These are phyloP conservation scores for Cacatua alba DNA, from an alignment of 2,113 vertebrate genomes.

Conservation along the genomic window DNA sequence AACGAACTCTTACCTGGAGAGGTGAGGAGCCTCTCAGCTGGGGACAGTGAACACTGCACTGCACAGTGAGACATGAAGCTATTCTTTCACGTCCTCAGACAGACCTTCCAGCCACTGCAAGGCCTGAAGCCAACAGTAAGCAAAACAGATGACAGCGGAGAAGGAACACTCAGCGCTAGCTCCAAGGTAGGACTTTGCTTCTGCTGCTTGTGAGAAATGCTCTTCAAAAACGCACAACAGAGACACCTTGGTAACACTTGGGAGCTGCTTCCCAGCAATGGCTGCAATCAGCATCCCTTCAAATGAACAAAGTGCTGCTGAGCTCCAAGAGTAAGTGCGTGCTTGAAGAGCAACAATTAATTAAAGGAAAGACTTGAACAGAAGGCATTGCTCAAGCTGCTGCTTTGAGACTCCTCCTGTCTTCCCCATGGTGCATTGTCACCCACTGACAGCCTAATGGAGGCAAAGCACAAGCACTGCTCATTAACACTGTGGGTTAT, in stretches of 20 bases:
- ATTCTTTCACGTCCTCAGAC: background rate
- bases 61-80: background rate
- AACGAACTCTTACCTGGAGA: background rate
- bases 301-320: background rate
- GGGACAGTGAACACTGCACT: background rate
- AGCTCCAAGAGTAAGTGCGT: background rate
- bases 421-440: background rate
- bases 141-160: background rate
- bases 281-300: background rate
- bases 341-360: background rate
- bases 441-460: background rate
- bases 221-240: background rate
- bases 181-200: background rate
- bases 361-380: background rate
- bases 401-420: background rate
- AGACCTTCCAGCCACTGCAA: background rate
- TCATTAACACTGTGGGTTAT: background rate
- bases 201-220: background rate
- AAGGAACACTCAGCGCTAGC: background rate
- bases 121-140: background rate
- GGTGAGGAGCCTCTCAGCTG: background rate
- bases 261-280: background rate
- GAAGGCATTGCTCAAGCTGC: background rate
- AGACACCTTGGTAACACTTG: background rate
- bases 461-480: background rate